These are phyloP conservation scores for Coreoperca whiteheadi DNA, from an alignment of 2,113 vertebrate genomes.

Conservation along the genomic window DNA sequence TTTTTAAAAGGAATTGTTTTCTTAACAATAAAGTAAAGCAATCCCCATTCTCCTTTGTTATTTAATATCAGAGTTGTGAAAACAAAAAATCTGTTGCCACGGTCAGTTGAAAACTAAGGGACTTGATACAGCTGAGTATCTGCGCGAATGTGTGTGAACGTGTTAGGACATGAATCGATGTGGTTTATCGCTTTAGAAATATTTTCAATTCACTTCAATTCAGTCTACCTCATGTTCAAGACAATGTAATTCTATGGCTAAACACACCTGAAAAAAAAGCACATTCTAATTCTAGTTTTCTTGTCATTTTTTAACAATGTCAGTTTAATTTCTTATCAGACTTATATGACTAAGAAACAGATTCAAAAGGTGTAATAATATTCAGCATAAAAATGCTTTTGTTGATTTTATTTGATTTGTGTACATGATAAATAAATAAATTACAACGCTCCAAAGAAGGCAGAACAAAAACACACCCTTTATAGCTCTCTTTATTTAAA, in stretches of 20 bases:
- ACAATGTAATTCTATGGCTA: conserved; percentile 11
- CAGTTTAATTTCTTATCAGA: not conserved
- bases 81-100: conserved; percentile 37
- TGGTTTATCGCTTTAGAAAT: not conserved
- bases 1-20: conserved; percentile 1
- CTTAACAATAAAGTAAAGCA: conserved; percentile 9
- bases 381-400: not conserved
- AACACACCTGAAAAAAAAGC: not conserved
- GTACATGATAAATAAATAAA: not conserved
- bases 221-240: conserved; percentile 22
- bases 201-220: conserved; percentile 20
- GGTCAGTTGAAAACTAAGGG: conserved; percentile 39
- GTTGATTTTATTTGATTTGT: not conserved
- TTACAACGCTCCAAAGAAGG: not conserved
- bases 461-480: not conserved
- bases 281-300: not conserved
- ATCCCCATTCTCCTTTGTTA: not conserved
- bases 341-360: not conserved
- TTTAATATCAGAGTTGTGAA: conserved; percentile 21
- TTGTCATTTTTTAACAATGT: conserved; percentile 1
- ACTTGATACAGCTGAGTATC: not conserved
- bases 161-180: conserved; percentile 23
- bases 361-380: not conserved
- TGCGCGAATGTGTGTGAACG: not conserved
- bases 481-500: not conserved